A percentile compares a stretch with the other conserved stretches of the same genome.
phyloP scores from a whole-genome alignment of 1,140 invertebrate genomes.

The Lepidotrigona ventralis region DNA sequence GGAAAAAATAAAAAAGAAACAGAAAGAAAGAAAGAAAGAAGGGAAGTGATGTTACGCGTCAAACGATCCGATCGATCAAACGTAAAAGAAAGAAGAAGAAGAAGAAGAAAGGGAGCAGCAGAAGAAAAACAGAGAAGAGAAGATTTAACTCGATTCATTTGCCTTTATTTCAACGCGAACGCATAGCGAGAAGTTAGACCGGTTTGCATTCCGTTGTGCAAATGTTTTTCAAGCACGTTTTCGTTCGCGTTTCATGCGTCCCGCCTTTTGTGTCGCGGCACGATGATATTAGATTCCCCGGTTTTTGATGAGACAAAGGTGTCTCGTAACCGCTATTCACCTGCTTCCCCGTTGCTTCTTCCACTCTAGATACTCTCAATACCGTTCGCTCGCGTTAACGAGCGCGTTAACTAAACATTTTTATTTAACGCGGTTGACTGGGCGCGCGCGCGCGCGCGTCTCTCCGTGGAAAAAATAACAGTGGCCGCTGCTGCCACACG shows the following conservation, averaged over 20 bases:
- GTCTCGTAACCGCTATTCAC: slow-evolving; percentile 4
- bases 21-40: background rate
- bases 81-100: background rate
- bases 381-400: slow-evolving; percentile 16
- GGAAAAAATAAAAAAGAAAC: fast-evolving
- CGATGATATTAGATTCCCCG: slow-evolving; percentile 13
- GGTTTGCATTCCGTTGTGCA: slow-evolving; percentile 4
- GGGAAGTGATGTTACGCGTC: background rate
- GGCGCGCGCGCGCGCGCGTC: background rate
- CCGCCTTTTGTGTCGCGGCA: background rate
- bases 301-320: slow-evolving; percentile 39
- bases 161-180: background rate
- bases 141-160: background rate
- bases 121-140: background rate
- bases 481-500: background rate
- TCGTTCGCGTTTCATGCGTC: background rate
- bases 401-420: slow-evolving; percentile 10
- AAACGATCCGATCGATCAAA: background rate
- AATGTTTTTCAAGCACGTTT: slow-evolving; percentile 1
- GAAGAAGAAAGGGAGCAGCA: background rate
- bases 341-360: background rate
- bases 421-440: background rate
- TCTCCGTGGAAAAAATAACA: slow-evolving; percentile 13
- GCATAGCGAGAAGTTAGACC: background rate
- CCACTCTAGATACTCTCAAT: slow-evolving; percentile 8